Base-by-base conservation (phyloP, 2,888 invertebrate species). In the Baccha elongata region DNA sequence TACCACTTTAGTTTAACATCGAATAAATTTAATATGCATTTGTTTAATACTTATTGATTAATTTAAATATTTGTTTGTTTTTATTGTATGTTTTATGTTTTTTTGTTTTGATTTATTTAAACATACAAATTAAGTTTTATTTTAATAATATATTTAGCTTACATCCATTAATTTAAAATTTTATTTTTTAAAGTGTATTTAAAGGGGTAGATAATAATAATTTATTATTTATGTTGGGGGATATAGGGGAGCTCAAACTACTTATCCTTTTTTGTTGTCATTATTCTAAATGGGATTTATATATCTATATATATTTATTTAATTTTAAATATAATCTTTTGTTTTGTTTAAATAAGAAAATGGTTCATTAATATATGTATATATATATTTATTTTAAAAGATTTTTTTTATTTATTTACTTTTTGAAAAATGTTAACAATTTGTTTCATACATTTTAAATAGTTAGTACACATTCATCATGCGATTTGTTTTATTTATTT, bases 381-480 rank as follows among this genome's bases (percentile, higher is more conserved):
- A 71, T 75, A 76, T 76, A 83, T 76, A 76, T 42, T 60, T 58
- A 23, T 58, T 37, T 23, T 23, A 72, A 79, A 52, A 67, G 44
- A 29, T 64, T 32, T 67, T 67, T 55, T 62, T 71, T 62, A 53
- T 62, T 32, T 21, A 44, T 60, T 75, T 48, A 40, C 40, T 44
- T 76, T 68, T 72, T 67, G 62, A 67, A 83, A 83, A 83, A 83
- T 83, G 81, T 83, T 83, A 83, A 83, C 81, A 76, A 83, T 83
- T 83, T 76, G 81, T 83, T 83, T 76, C 81, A 83, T 76, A 83
- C 76, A 76, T 67, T 72, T 83, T 76, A 76, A 83, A 83, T 76
- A 83, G 81, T 83, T 76, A 83, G 81, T 83, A 83, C 81, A 76
- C 81, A 83, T 76, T 62, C 42, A 83, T 76, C 76, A 83, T 83